phyloP scores from a whole-genome alignment of 2,888 invertebrate genomes.

The Abrostola tripartita region DNA sequence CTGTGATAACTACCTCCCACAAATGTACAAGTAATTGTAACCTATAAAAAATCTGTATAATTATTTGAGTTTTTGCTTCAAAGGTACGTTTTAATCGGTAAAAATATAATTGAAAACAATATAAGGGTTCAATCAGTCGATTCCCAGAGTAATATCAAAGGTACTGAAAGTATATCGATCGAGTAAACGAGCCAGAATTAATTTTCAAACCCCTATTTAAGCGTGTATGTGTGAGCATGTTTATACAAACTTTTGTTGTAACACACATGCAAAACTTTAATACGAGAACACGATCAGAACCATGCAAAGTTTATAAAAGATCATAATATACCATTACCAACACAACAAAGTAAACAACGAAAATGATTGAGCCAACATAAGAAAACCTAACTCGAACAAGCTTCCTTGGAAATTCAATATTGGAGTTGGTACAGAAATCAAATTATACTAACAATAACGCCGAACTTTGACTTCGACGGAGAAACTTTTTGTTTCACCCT shows the following conservation, averaged over 20 bases:
- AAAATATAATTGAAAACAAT: not conserved
- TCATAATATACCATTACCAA: slow-evolving; percentile 57
- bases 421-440: slow-evolving; percentile 66
- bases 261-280: slow-evolving; percentile 32
- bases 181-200: slow-evolving; percentile 5
- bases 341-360: slow-evolving; percentile 56
- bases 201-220: slow-evolving; percentile 4
- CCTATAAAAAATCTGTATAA: too few relatives aligned
- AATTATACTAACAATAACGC: slow-evolving; percentile 66
- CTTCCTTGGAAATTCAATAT: slow-evolving; percentile 67
- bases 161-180: slow-evolving; percentile 1
- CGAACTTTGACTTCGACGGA: slow-evolving; percentile 53
- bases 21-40: not conserved
- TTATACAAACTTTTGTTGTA: slow-evolving; percentile 4
- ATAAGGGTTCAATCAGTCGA: not conserved
- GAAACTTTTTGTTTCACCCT: slow-evolving; percentile 49
- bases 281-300: slow-evolving; percentile 35
- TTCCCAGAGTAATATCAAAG: not conserved
- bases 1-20: too few relatives aligned
- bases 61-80: too few relatives aligned
- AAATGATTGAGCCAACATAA: slow-evolving; percentile 58
- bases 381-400: slow-evolving; percentile 56
- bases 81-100: too few relatives aligned
- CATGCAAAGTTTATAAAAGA: slow-evolving; percentile 49
- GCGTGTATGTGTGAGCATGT: not conserved